Base-by-base conservation (phyloP, 2,888 invertebrate genomes). In the Ligdia adustata region DNA sequence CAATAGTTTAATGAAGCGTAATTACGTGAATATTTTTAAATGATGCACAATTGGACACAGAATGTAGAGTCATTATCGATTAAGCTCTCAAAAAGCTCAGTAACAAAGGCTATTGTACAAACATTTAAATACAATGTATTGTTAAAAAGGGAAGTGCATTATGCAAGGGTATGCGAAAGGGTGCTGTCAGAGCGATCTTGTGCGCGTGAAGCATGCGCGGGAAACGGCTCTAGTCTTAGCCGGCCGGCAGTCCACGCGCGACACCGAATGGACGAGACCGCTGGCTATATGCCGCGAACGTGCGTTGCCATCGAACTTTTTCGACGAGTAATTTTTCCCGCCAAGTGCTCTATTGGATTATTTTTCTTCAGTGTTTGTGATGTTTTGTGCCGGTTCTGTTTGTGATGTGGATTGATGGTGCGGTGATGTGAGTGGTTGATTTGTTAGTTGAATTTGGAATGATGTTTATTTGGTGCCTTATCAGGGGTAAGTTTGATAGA, bases 181-280 rank as follows among this genome's bases (percentile, higher is more conserved):
- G 77, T 82, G 72, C 73, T 51, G 62, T 64, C 65, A 69, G 72
- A 69, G 67, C 40, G 64, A 28, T 48, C 33, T 42, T 65, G 67
- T 86, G 87, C 86, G 88, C 88, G 71, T 76, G 72, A 69, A 71
- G 66, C 64, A 63, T 87, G 88, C 88, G 88, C 88, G 79, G 62
- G 61, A 72, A 71, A n/a, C n/a, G n/a, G 54, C 52, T 52, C 48
- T 57, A 57, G 54, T 57, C 58, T 46, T 52, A 50, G 75, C 78
- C 79, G 77, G 80, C 78, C 77, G 77, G 80, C 82, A 87, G 87
- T 86, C 78, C 71, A 72, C 68, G 65, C 63, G 60, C 59, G 68
- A 64, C 66, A 57, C 57, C 64, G 72, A 61, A 57, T 57, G 62
- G 55, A 65, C 53, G 64, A 62, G 76, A 68, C 60, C 74, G 79